Percentiles rank a stretch among this genome's conserved stretches.
These are phyloP conservation scores for Spondyliosoma cantharus DNA, from an alignment of 2,797 vertebrate genomes.

Conservation along the genomic window DNA sequence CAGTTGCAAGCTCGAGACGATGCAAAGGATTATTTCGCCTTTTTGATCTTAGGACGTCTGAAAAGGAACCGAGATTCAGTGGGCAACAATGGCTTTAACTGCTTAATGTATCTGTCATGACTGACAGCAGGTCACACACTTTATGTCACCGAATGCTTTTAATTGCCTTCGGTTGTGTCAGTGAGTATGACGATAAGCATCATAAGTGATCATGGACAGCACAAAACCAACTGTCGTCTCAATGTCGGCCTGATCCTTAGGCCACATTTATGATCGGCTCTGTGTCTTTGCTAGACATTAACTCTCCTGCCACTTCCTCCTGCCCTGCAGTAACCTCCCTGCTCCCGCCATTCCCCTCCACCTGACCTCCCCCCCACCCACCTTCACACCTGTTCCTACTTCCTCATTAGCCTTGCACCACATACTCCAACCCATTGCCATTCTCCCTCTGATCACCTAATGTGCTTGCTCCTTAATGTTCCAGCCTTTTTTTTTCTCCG, in stretches of 20 bases:
- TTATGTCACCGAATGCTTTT: background rate
- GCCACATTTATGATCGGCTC: background rate
- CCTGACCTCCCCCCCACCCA: slow-evolving; percentile 5
- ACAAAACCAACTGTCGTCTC: background rate
- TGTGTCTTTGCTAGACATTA: background rate
- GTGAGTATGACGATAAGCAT: background rate
- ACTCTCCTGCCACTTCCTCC: background rate
- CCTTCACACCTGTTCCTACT: background rate
- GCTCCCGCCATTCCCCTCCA: background rate
- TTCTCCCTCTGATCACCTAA: background rate
- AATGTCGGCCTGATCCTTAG: background rate
- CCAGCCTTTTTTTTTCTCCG: background rate
- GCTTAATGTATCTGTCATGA: background rate
- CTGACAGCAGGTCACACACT: background rate
- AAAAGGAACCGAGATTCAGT: background rate
- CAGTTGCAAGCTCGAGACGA: background rate
- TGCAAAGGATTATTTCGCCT: background rate
- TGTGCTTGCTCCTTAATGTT: background rate
- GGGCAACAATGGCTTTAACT: background rate
- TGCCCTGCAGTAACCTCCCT: background rate
- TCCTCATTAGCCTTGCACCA: background rate
- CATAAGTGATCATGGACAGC: background rate
- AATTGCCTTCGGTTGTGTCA: no score
- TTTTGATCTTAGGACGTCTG: background rate
- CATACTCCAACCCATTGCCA: background rate